phyloP scores from a whole-genome alignment of 2,888 invertebrate genomes.

The Octodonta nipae region DNA sequence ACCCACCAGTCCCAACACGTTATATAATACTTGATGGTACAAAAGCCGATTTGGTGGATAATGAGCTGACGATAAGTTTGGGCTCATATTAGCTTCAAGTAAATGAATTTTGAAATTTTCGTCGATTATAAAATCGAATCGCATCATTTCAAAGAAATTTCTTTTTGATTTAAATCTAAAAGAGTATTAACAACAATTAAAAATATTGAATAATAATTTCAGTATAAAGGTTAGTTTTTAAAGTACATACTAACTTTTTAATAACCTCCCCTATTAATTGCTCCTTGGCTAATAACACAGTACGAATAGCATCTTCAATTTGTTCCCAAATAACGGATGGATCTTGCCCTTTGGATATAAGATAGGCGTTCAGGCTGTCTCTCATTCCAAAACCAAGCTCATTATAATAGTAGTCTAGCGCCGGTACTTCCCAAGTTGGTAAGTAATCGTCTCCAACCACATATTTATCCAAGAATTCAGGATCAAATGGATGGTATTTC shows the following conservation, averaged over 20 bases:
- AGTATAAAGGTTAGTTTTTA: neutral
- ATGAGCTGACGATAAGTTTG: conserved; percentile 87
- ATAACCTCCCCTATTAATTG: conserved; percentile 49
- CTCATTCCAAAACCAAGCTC: conserved; percentile 70
- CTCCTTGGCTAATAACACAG: conserved; percentile 58
- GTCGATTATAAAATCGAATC: conserved; percentile 88
- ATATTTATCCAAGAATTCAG: conserved; percentile 68
- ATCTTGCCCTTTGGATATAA: conserved; percentile 52
- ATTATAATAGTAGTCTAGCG: conserved; percentile 55
- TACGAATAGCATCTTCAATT: conserved; percentile 63
- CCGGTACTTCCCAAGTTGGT: conserved; percentile 86
- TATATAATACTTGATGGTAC: conserved; percentile 86
- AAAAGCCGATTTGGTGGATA: conserved; percentile 76
- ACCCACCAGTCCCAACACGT: conserved; percentile 67
- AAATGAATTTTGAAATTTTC: conserved; percentile 72
- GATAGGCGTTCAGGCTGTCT: conserved; percentile 69
- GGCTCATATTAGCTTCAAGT: conserved; percentile 97
- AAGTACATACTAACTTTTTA: conserved; percentile 25
- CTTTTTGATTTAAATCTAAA: conserved; percentile 38
- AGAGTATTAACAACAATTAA: conserved; percentile 8
- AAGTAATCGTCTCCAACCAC: conserved; percentile 89
- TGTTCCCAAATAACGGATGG: conserved; percentile 65
- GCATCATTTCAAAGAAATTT: conserved; percentile 87
- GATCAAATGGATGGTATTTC: conserved; percentile 83
- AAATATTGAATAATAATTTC: neutral